These are phyloP conservation scores for Halcyon chelicuti DNA, from an alignment of 2,797 vertebrate species.

Conservation along the genomic window DNA sequence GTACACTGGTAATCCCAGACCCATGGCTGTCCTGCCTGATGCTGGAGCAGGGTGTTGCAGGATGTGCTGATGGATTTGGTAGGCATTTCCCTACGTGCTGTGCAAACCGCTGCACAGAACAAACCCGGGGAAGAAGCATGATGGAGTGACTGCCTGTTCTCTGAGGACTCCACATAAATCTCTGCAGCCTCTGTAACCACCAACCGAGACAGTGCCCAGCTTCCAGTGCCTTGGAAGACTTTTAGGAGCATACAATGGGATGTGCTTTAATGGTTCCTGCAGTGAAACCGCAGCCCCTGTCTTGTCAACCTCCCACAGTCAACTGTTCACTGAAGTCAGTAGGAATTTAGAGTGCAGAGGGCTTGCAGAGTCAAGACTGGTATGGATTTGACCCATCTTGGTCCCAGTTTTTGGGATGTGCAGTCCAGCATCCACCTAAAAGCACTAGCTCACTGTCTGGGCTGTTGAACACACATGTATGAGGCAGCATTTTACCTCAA, in stretches of 20 bases:
- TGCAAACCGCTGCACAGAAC: neutral
- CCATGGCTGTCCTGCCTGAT: accelerated
- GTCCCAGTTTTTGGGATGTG: neutral
- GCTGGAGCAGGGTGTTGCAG: slow-evolving; percentile 3
- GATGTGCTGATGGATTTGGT: neutral
- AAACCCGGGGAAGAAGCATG: neutral
- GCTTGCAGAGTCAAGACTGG: neutral
- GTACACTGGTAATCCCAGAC: neutral
- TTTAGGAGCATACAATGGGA: neutral
- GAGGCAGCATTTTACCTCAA: neutral
- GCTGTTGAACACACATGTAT: neutral
- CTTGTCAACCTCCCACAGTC: neutral
- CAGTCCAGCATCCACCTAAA: accelerated
- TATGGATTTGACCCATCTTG: neutral
- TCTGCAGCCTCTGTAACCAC: neutral
- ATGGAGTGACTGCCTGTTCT: neutral
- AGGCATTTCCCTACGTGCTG: neutral
- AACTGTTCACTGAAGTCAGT: neutral
- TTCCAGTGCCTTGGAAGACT: neutral
- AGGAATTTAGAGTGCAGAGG: neutral
- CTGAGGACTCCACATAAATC: neutral
- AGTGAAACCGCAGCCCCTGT: neutral
- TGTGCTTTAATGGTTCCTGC: neutral
- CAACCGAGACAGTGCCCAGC: neutral
- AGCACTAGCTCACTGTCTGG: neutral